Base-by-base conservation (phyloP, 2,888 invertebrate species). In the Temnothorax unifasciatus region DNA sequence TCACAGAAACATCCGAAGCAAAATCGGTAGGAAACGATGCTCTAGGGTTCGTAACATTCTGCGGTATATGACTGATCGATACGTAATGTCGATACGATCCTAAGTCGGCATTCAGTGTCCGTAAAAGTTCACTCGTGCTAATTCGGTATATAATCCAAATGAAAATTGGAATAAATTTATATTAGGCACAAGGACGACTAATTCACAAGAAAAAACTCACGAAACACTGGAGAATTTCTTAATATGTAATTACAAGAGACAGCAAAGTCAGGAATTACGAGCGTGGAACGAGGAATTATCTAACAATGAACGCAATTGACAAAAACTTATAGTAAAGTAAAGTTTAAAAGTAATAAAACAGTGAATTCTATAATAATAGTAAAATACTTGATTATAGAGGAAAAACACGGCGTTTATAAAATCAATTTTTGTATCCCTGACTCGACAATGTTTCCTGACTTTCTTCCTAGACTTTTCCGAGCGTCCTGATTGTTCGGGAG, bases 381-480 rank as follows among this genome's bases (percentile, higher is more conserved):
- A 34, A 85, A 50, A 54, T 54, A 34, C 9, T 57, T 54, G 38
- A 64, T 54, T n/a, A 18, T 1, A 29, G 29, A 68, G 4, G n/a
- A 25, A 41, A 44, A 18, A 41, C 18, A 50, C 34, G 3, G 21
- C 4, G 8, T 63, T 18, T 77, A 34, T 15, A 57, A 52, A 63
- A 74, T 52, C 2, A 1, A 74, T 57, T 50, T 63, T 75, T 61
- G 15, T 57, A 76, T 88, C 85, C 79, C 85, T 85, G 89, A 90
- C 90, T 90, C 90, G 88, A 90, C 83, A 90, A 90, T 90, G 90
- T 77, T 90, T 90, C 88, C 85, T 86, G 90, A 90, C 82, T 38
- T 87, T 21, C 54, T 86, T 86, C n/a, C 75, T 89, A 84, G 86
- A 86, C 54, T 82, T 71, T 79, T 88, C 82, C 85, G 85, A 87